Base-by-base conservation (phyloP, 2,113 vertebrate genomes). In the Xyrauchen texanus region DNA sequence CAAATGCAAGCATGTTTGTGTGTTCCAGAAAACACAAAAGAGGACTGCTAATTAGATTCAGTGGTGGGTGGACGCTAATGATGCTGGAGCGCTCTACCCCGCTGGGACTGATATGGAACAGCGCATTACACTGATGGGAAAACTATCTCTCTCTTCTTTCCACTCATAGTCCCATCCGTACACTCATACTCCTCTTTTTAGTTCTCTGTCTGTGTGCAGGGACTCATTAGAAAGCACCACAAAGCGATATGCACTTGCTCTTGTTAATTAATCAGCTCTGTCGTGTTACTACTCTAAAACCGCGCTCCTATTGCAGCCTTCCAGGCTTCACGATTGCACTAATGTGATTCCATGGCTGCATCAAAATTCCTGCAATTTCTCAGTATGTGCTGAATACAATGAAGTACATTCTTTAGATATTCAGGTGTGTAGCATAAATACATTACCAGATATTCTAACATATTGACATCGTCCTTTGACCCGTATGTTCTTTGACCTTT, bases 51-150 rank as follows among this genome's bases (percentile, higher is more conserved):
- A 79, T 85, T 81, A 83, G 60, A 81, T 69, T 67, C 78, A 62
- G 60, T 78, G 34, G 82, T 66, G 83, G 82, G 74, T 82, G 80
- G 82, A 82, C 75, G 63, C 66, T 84, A 84, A 84, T 84, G 80
- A 80, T 49, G 67, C 47, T 52, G 63, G 62, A 82, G n/a, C 55
- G n/a, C 74, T 78, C 52, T 51, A 42, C 57, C 68, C 75, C 69
- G 51, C 62, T 78, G 79, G 79, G 82, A 84, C 76, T 69, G 82
- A 81, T 81, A 73, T 81, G 80, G 76, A 84, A 75, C 67, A 78
- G 58, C 45, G 21, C 79, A 70, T 78, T 78, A 75, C 83, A 68
- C 79, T 81, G 70, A 75, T 78, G 75, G 79, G 69, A 84, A 55
- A 77, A 68, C 45, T 81, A 62, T 80, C 15, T 34, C 77, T 51